Base-by-base conservation (phyloP, 2,888 invertebrate species). In the Brachypalpus laphriformis region DNA sequence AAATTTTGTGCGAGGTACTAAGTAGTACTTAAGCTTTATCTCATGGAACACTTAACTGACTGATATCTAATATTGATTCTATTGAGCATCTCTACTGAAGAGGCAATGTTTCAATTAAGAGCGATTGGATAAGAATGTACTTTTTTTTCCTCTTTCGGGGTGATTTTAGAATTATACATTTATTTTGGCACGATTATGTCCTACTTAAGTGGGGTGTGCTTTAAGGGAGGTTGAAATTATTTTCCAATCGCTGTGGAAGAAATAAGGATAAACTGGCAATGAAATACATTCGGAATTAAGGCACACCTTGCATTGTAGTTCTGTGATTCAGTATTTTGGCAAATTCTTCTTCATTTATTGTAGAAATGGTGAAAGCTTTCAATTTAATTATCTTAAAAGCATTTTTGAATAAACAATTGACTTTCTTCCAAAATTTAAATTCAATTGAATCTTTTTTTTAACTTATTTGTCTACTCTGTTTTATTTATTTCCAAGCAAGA, bases 31-130 rank as follows among this genome's bases (percentile, higher is more conserved):
- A 14, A 59, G 34, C 34, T 71, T 57, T 59, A 57, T 68, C 66
- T 68, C 57, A 14, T 47, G 57, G 63, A 57, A 65, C 56, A 66
- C 56, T 47, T 57, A 66, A 66, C 34, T 75, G 54, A 45, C 45
- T 57, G 49, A 66, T 75, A 47, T 76, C 28, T 57, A 20, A 66
- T 76, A 76, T 66, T 59, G 75, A 76, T 76, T 65, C 28, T 40
- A 40, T 45, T 20, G 51, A 34, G 54, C n/a, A 14, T 42, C 40
- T 8, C 40, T 4, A 40, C 63, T 71, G 25, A 49, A 25, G 59
- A 18, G 47, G 28, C 25, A 49, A 76, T 68, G 66, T 66, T 68
- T 66, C 76, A 68, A 76, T 68, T 66, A 66, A 49, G 37, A 16
- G 28, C 18, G n/a, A n/a, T 11, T 3, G 11, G 14, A 31, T 49